Conservation (phyloP, 2,113 vertebrate genomes). For the Apteryx owenii region DNA sequence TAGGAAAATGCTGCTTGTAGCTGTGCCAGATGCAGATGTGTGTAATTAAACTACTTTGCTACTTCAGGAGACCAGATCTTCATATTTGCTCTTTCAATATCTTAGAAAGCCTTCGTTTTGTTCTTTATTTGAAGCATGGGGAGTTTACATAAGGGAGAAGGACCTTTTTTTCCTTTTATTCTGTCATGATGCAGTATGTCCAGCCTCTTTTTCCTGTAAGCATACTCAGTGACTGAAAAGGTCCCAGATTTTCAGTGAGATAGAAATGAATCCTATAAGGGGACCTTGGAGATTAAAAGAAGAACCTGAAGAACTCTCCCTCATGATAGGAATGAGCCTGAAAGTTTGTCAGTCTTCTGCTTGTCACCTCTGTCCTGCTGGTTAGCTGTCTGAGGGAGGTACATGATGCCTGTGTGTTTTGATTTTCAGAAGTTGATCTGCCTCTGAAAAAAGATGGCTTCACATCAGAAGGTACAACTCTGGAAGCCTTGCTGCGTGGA, state of each 20-base stretch:
- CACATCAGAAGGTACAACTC: slow-evolving; percentile 90
- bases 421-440: slow-evolving; percentile 82
- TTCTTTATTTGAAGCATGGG: neutral
- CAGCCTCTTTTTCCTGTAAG: neutral
- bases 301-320: neutral
- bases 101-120: neutral
- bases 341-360: neutral
- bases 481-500: slow-evolving; percentile 92
- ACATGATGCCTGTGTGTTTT: slow-evolving; percentile 11
- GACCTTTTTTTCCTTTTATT: neutral
- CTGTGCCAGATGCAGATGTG: neutral
- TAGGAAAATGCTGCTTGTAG: neutral
- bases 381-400: neutral
- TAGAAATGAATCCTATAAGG: neutral
- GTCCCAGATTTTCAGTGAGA: neutral
- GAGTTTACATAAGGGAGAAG: neutral
- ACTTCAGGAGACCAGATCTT: neutral
- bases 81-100: neutral
- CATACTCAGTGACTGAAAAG: neutral
- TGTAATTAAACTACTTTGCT: neutral
- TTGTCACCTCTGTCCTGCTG: neutral
- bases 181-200: neutral
- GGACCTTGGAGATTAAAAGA: neutral
- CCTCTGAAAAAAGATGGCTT: slow-evolving; percentile 86
- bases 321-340: neutral